phyloP scores from a whole-genome alignment of 2,888 invertebrate species.

The Dichetophora obliterata region DNA sequence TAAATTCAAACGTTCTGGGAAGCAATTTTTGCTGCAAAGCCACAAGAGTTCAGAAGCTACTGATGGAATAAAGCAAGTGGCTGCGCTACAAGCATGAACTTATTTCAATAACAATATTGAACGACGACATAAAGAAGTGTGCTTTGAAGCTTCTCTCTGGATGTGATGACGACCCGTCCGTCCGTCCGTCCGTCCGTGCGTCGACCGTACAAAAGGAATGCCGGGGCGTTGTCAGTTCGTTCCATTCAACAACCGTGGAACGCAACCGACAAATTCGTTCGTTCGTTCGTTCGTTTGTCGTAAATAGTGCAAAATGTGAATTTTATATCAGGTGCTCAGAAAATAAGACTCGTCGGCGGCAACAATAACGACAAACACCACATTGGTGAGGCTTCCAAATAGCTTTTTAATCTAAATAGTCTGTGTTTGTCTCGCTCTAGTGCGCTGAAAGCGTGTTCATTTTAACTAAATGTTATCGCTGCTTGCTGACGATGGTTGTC shows the following conservation, averaged over 20 bases:
- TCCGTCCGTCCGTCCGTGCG: too few species aligned
- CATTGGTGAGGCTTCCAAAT: not conserved
- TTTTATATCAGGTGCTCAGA: conserved; percentile 62
- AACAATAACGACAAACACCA: not conserved
- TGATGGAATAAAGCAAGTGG: not conserved
- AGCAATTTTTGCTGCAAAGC: not conserved
- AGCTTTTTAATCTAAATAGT: not conserved
- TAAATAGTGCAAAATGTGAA: conserved; percentile 66
- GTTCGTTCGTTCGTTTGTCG: conserved; percentile 56
- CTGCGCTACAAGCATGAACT: not conserved
- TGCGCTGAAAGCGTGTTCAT: not conserved
- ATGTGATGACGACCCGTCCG: not conserved
- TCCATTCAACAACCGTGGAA: not conserved
- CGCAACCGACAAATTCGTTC: not conserved
- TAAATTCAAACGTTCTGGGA: not conserved
- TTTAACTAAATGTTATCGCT: not conserved
- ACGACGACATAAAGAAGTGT: not conserved
- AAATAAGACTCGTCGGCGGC: conserved; percentile 34
- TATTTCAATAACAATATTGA: not conserved
- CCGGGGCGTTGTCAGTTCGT: not conserved
- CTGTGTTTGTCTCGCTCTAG: not conserved
- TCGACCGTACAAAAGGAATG: not conserved
- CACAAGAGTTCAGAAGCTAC: not conserved
- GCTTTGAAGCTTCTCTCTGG: not conserved
- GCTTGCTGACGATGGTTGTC: not conserved